Conservation (phyloP, 1,140 invertebrate genomes). For the Caenorhabditis inopinata region DNA sequence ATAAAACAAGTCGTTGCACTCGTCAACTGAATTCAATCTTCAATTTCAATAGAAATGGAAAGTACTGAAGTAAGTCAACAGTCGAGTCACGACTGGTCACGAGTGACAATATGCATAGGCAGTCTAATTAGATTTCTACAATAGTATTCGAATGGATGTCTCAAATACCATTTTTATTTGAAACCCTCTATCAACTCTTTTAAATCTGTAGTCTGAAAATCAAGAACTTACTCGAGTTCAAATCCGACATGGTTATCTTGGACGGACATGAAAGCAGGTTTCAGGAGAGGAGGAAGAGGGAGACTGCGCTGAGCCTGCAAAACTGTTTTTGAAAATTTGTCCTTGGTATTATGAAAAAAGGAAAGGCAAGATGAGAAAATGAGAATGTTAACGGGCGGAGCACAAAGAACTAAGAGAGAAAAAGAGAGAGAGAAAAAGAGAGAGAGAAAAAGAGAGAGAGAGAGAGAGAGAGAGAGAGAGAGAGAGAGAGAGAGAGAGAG, state of each 20-base stretch:
- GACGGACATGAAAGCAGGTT: conserved; percentile 27
- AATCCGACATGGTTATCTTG: conserved; percentile 26
- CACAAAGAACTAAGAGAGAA: not conserved
- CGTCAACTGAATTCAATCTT: conserved; percentile 4
- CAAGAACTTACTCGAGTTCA: conserved; percentile 20
- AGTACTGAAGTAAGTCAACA: conserved; percentile 1
- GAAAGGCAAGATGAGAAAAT: not conserved
- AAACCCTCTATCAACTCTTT: too few relatives aligned
- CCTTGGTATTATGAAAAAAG: not conserved
- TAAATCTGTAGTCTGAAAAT: too few relatives aligned
- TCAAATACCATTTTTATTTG: too few relatives aligned
- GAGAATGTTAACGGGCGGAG: not conserved
- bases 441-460: not conserved
- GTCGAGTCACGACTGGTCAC: conserved; percentile 8
- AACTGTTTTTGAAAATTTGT: too few relatives aligned
- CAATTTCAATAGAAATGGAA: not conserved
- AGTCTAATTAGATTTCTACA: too few relatives aligned
- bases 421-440: not conserved
- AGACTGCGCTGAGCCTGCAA: conserved; percentile 30
- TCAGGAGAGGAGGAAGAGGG: conserved; percentile 32
- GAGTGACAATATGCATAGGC: not conserved
- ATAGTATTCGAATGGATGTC: not conserved
- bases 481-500: not conserved
- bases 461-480: not conserved
- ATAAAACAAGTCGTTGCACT: too few relatives aligned